Conservation (phyloP, 2,113 vertebrate species). For the Platysternon megacephalum region DNA sequence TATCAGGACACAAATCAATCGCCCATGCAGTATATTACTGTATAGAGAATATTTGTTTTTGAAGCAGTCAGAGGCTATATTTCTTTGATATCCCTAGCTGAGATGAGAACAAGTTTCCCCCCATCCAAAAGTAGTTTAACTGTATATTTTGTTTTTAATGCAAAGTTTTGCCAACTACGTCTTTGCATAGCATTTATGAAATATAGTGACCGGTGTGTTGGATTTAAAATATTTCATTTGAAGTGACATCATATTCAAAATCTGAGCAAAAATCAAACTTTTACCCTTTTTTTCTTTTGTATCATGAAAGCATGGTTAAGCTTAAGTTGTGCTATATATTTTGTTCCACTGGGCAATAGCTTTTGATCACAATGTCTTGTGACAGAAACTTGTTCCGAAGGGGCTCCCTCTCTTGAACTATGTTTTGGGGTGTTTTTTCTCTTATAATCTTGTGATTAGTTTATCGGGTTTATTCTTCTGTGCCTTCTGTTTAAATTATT, state of each 20-base stretch:
- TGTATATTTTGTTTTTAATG: constrained; percentile 51
- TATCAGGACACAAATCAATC: constrained; percentile 25
- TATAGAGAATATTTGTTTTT: constrained; percentile 51
- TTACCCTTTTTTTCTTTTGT: constrained; percentile 43
- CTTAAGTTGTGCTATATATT: constrained; percentile 36
- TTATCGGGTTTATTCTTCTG: constrained; percentile 75
- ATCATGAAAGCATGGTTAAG: constrained; percentile 60
- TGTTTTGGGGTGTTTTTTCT: too few relatives aligned
- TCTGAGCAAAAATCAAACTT: constrained; percentile 23
- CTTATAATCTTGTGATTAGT: constrained; percentile 49
- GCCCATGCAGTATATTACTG: constrained; percentile 69
- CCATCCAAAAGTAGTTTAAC: constrained; percentile 30
- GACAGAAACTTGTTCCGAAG: constrained; percentile 47
- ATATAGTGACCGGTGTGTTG: constrained; percentile 13
- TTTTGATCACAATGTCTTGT: constrained; percentile 52
- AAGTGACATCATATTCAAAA: constrained; percentile 23
- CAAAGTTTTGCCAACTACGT: constrained; percentile 59
- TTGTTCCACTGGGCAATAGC: constrained; percentile 37
- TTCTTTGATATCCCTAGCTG: constrained; percentile 43
- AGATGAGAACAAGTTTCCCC: constrained; percentile 30
- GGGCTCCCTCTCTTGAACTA: constrained; percentile 37
- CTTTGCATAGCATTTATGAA: constrained; percentile 34
- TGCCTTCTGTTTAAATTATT: constrained; percentile 83
- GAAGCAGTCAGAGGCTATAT: constrained; percentile 56
- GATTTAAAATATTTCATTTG: constrained; percentile 32